A percentile compares a stretch with the other conserved stretches of the same genome.
Evolutionary conservation across 92 coral and sea anemone species (phyloP).

Genomic region (Phenganax subtilis): DNA sequence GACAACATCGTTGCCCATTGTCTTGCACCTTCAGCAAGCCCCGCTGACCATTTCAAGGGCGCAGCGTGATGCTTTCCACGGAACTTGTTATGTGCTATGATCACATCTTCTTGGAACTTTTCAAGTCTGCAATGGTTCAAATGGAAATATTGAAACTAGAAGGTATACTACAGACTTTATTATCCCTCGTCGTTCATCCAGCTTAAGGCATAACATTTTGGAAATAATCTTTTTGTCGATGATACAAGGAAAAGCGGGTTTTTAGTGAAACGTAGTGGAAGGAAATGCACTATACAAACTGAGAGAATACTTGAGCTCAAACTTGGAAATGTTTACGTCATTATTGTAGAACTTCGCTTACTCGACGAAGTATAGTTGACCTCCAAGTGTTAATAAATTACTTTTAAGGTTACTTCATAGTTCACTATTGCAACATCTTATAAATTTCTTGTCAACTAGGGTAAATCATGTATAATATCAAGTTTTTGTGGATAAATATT

Average conservation of each 20-base stretch:
- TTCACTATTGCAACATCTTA: too few species aligned
- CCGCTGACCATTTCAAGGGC: constrained; percentile 41
- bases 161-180: neutral
- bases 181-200: too few species aligned
- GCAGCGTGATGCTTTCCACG: constrained; percentile 35
- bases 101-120: constrained; percentile 38
- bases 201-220: too few species aligned
- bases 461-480: neutral
- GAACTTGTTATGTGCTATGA: constrained; percentile 35
- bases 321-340: too few species aligned
- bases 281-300: too few species aligned
- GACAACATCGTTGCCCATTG: constrained; percentile 27
- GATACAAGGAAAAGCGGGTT: too few species aligned
- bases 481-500: neutral
- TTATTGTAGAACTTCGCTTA: too few species aligned
- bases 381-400: neutral
- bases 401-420: neutral
- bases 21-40: constrained; percentile 40
- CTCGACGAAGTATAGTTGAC: neutral
- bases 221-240: too few species aligned
- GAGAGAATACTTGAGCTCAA: too few species aligned
- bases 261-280: too few species aligned
- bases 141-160: neutral
- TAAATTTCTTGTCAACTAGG: neutral
- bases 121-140: constrained; percentile 15